Conservation (phyloP, 2,888 invertebrate genomes). For the Mesorhabditis belari region DNA sequence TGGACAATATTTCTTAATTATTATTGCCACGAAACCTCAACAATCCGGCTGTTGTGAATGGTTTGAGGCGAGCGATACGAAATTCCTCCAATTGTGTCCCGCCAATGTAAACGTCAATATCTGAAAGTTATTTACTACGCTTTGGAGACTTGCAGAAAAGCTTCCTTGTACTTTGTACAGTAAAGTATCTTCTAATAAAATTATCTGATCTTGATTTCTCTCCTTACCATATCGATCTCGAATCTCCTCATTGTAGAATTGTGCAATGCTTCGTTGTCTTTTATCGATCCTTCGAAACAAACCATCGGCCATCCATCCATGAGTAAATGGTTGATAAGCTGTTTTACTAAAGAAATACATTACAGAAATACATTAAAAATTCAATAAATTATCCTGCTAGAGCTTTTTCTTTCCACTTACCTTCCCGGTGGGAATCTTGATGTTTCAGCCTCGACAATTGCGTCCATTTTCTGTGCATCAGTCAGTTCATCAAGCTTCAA, state of each 20-base stretch:
- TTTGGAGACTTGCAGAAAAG: too few relatives aligned
- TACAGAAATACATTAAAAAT: too few relatives aligned
- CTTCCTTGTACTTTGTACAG: too few relatives aligned
- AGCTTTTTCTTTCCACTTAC: too few relatives aligned
- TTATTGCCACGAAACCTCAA: too few relatives aligned
- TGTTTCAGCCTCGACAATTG: constrained; percentile 45
- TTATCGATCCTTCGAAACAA: constrained; percentile 53
- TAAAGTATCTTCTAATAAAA: too few relatives aligned
- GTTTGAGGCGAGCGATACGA: constrained; percentile 31
- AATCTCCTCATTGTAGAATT: constrained; percentile 15
- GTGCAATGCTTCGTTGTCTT: constrained; percentile 8
- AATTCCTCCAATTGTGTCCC: constrained; percentile 42
- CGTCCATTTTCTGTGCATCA: constrained; percentile 46
- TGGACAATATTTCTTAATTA: too few relatives aligned
- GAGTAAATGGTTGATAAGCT: constrained; percentile 54
- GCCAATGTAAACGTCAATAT: constrained; percentile 51
- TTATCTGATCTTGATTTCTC: not conserved
- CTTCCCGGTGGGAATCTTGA: constrained; percentile 51
- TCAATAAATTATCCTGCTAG: too few relatives aligned
- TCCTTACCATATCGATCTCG: constrained; percentile 18
- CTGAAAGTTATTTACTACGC: constrained; percentile 30
- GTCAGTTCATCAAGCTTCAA: constrained; percentile 41
- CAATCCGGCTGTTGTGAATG: not conserved
- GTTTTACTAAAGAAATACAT: constrained; percentile 31
- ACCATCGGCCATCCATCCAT: constrained; percentile 53